Evolutionary conservation across 2,888 invertebrate species (phyloP).

Genomic region (Corythucha ciliata): DNA sequence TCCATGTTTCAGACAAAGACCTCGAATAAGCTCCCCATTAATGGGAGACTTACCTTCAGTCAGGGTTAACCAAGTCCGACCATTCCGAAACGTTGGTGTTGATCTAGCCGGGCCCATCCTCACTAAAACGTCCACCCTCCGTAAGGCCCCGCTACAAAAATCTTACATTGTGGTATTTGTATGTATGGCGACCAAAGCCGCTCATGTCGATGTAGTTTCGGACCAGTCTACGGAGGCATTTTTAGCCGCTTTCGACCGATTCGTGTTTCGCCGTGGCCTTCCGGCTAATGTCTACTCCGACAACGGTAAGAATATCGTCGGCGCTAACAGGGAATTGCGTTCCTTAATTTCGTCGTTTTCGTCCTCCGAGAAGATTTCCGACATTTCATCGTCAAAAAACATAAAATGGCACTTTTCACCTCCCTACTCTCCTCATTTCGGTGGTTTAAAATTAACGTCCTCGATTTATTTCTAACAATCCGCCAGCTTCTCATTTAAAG

Average conservation of each 20-base stretch:
- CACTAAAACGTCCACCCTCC: conserved; percentile 24
- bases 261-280: conserved; percentile 36
- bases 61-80: conserved; percentile 15
- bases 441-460: too few species aligned
- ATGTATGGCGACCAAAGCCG: conserved; percentile 35
- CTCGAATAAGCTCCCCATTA: conserved; percentile 3
- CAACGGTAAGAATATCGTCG: conserved; percentile 39
- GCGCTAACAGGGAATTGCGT: conserved; percentile 32
- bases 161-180: conserved; percentile 36
- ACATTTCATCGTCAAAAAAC: too few species aligned
- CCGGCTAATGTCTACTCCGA: conserved; percentile 37
- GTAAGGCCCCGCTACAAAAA: conserved; percentile 30
- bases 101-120: conserved; percentile 35
- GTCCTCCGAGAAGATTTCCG: too few species aligned
- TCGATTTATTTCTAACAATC: too few species aligned
- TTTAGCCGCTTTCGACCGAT: conserved; percentile 37
- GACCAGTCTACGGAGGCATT: conserved; percentile 37
- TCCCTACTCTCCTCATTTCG: too few species aligned
- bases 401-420: too few species aligned
- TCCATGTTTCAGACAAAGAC: conserved; percentile 12
- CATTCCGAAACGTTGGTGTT: conserved; percentile 36
- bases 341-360: too few species aligned
- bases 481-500: too few species aligned
- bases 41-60: conserved; percentile 24
- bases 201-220: conserved; percentile 38